phyloP scores from a whole-genome alignment of 2,113 vertebrate genomes.

The Lepus americanus region DNA sequence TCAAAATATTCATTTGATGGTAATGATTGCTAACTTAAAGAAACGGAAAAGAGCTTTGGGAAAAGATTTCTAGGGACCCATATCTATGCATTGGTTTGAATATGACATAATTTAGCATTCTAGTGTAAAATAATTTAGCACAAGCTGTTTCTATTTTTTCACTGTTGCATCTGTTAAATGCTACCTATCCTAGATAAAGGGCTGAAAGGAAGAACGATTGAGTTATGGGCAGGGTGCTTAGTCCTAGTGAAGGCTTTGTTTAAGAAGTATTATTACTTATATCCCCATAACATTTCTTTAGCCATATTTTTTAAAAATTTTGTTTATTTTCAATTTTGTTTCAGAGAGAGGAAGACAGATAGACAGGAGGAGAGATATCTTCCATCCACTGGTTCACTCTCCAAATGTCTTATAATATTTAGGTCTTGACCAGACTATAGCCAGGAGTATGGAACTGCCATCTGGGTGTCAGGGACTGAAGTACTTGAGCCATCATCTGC shows the following conservation, averaged over 20 bases:
- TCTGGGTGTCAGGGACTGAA: no score
- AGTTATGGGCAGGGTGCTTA: neutral
- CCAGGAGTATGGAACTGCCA: no score
- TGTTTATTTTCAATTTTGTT: no score
- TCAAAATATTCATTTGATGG: slow-evolving; percentile 1
- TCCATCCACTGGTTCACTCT: no score
- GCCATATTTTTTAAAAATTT: neutral
- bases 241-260: neutral
- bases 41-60: slow-evolving; percentile 24
- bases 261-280: neutral
- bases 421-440: no score
- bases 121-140: slow-evolving; percentile 1
- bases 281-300: neutral
- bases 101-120: neutral
- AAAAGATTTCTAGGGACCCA: slow-evolving; percentile 11
- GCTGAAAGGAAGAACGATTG: neutral
- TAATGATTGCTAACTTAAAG: slow-evolving; percentile 50
- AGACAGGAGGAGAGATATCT: no score
- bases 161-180: neutral
- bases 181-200: neutral
- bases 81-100: neutral
- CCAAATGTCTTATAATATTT: no score
- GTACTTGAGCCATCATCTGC: no score
- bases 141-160: neutral
- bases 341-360: no score